Evolutionary conservation across 2,113 vertebrate species (phyloP), one percentile per base, ranked within the genome.

Genomic region (Cyprinus carpio): DNA sequence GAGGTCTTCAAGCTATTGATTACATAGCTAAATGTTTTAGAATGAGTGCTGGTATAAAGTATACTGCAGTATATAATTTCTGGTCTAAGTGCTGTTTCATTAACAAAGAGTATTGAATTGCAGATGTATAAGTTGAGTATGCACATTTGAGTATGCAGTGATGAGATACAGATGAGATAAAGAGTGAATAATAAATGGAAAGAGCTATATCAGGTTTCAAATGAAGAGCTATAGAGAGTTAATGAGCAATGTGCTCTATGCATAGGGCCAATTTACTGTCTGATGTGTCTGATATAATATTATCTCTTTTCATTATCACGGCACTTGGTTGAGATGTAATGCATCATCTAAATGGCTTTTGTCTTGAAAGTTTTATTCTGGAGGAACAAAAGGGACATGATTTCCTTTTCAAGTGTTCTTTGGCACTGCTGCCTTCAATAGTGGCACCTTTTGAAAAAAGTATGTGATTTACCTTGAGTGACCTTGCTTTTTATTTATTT

Each of bases 261-360:
- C 23, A 54, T 37, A 54, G 23, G 25, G 46, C 46, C 77, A 80
- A 84, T 88, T 86, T 75, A 54, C 25, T 20, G 51, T 80, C 31
- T 74, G 65, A 83, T 85, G 58, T 76, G 40, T 77, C 46, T 69
- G 84, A 80, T 80, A 58, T 79, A 78, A 85, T 79, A 85, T 79
- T 54, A 79, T 85, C 29, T 29, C 49, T 71, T 85, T 85, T 85
- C 64, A 85, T 85, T 40, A 85, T 43, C 75, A 69, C 65, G 9
- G 25, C 75, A 58, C 49, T 71, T 43, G 64, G 31, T 80, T 85
- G 75, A 80, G 64, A 56, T 71, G 49, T 71, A 79, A 80, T 85
- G 51, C 49, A 79, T 85, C 29, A 69, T 67, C 49, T 56, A 71
- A 85, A 79, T 37, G 4, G 46, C 49, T 82, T 82, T 72, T 56